phyloP scores from a whole-genome alignment of 2,113 vertebrate genomes.

The Aythya baeri region DNA sequence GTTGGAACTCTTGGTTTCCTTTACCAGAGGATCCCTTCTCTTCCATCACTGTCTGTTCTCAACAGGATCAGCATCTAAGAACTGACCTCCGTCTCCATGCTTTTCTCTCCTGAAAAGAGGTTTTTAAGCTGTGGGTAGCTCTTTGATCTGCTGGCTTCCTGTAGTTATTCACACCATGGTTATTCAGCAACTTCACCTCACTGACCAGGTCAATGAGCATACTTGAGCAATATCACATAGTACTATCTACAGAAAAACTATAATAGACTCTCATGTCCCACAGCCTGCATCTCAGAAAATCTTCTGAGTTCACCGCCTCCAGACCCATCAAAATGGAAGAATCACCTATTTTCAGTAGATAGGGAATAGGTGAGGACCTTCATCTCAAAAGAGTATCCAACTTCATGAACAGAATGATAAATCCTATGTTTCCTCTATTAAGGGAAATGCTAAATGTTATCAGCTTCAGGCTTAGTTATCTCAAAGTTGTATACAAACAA shows the following conservation, averaged over 20 bases:
- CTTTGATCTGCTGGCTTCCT: slow-evolving; percentile 37
- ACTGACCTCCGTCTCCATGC: not conserved
- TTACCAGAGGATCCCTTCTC: not conserved
- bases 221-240: not conserved
- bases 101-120: not conserved
- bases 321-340: not conserved
- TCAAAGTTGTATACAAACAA: not conserved
- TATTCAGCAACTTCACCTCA: not conserved
- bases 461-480: not conserved
- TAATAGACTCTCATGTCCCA: not conserved
- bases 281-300: not conserved
- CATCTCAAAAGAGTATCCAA: not conserved
- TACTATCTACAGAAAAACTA: not conserved
- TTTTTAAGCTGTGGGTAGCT: not conserved
- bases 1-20: not conserved
- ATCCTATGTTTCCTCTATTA: not conserved
- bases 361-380: not conserved
- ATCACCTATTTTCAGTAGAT: not conserved
- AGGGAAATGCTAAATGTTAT: not conserved
- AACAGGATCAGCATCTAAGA: not conserved
- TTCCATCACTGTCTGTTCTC: slow-evolving; percentile 22
- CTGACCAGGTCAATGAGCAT: not conserved
- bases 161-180: not conserved
- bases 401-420: not conserved
- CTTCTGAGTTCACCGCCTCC: not conserved